Percentiles rank a stretch among this genome's conserved stretches.
phyloP scores from a whole-genome alignment of 2,797 vertebrate species.

The Phataginus tetradactyla region DNA sequence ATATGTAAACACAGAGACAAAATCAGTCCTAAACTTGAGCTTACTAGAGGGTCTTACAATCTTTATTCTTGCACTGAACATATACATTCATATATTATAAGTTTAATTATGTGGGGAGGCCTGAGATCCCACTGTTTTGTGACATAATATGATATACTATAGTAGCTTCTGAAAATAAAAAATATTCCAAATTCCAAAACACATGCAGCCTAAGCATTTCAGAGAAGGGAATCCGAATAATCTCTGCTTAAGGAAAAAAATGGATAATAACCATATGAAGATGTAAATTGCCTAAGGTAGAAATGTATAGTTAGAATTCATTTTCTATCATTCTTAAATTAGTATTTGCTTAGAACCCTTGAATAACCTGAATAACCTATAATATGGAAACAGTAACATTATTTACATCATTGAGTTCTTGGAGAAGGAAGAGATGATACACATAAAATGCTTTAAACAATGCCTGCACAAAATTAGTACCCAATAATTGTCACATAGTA shows the following conservation, averaged over 20 bases:
- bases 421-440: background rate
- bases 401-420: background rate
- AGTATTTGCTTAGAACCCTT: background rate
- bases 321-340: background rate
- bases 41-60: background rate
- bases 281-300: background rate
- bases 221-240: background rate
- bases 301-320: background rate
- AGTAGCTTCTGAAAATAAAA: background rate
- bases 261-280: background rate
- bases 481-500: background rate
- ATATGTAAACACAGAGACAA: background rate
- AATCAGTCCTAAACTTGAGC: slow-evolving; percentile 24
- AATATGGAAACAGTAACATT: background rate
- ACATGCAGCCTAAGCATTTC: background rate
- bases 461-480: background rate
- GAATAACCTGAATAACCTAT: background rate
- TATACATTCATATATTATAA: background rate
- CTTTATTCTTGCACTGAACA: background rate
- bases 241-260: background rate
- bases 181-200: slow-evolving; percentile 23
- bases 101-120: background rate
- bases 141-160: background rate
- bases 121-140: background rate
- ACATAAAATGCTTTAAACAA: background rate